Conservation (phyloP, 2,113 vertebrate species). For the Beaufortia kweichowensis region DNA sequence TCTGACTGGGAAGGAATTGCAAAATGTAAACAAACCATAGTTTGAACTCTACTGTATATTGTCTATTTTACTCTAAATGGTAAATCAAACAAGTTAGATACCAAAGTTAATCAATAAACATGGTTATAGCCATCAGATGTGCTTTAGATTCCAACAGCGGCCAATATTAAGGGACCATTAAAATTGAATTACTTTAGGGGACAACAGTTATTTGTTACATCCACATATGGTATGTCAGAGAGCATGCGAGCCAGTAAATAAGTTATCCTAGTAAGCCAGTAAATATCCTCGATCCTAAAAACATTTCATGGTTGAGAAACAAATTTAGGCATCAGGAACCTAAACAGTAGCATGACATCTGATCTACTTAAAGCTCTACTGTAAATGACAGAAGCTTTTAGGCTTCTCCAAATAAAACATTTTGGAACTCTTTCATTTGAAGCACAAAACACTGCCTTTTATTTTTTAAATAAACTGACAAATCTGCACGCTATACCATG, state of each 20-base stretch:
- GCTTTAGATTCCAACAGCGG: background rate
- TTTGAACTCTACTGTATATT: background rate
- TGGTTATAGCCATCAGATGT: background rate
- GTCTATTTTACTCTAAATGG: background rate
- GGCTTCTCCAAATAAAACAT: background rate
- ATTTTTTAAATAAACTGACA: background rate
- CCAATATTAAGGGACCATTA: background rate
- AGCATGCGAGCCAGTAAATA: background rate
- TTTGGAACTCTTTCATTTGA: background rate
- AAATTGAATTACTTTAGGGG: background rate
- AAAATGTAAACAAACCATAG: background rate
- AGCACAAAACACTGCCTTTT: background rate
- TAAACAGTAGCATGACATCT: no score
- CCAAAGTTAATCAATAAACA: background rate
- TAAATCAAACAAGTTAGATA: no score
- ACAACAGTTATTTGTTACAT: background rate
- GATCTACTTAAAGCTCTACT: no score
- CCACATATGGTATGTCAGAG: background rate
- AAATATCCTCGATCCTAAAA: no score
- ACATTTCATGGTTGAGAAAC: background rate
- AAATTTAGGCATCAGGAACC: no score
- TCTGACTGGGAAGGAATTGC: background rate
- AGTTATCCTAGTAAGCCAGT: background rate
- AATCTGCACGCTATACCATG: no score
- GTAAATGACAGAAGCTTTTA: no score